These are phyloP conservation scores for Synanceia verrucosa DNA, from an alignment of 2,797 vertebrate genomes.

Conservation along the genomic window DNA sequence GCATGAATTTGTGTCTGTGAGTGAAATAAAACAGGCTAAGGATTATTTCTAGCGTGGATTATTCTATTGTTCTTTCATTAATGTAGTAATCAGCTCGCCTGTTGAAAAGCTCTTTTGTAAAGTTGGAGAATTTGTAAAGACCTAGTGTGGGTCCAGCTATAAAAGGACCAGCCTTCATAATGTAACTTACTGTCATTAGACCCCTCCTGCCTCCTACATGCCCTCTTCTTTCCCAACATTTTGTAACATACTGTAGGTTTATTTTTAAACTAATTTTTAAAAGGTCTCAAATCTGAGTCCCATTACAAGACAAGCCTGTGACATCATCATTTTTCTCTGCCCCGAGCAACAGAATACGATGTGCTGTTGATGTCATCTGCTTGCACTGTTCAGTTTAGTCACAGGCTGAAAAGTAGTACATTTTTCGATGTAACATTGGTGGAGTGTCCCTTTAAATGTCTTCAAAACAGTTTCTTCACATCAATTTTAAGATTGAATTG, in stretches of 20 bases:
- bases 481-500: background rate
- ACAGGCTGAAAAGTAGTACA: background rate
- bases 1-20: slow-evolving; percentile 29
- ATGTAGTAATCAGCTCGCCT: background rate
- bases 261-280: background rate
- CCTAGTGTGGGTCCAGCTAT: background rate
- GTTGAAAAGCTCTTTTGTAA: background rate
- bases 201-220: background rate
- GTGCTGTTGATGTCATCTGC: background rate
- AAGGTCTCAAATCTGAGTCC: too few relatives aligned
- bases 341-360: background rate
- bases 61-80: slow-evolving; percentile 10
- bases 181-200: background rate
- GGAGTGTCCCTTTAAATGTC: background rate
- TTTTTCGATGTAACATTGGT: background rate
- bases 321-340: background rate
- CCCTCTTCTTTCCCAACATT: background rate
- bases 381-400: background rate
- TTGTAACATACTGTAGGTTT: background rate
- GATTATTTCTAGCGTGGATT: slow-evolving; percentile 6
- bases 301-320: background rate
- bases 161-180: background rate
- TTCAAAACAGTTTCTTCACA: background rate
- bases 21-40: slow-evolving; percentile 16
- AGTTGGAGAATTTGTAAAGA: too few relatives aligned